Percentiles rank a stretch among this genome's conserved stretches.
Evolutionary conservation across 2,888 invertebrate genomes (phyloP).

Genomic region (Heteropelma amictum): DNA sequence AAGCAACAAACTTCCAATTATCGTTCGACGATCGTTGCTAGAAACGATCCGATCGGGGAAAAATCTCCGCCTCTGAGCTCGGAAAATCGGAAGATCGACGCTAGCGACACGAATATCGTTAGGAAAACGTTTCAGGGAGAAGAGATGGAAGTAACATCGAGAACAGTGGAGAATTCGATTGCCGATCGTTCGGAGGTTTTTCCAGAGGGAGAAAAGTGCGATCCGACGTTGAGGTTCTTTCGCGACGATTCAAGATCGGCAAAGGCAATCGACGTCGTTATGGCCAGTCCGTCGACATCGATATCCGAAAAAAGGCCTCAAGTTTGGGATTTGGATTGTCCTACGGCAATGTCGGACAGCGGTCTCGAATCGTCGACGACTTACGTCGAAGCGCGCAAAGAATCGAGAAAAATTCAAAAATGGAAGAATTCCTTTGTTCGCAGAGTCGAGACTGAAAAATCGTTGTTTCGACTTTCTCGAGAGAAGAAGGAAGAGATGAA

Average conservation of each 20-base stretch:
- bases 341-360: slow-evolving; percentile 56
- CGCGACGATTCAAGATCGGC: neutral
- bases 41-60: neutral
- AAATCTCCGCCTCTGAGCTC: neutral
- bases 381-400: slow-evolving; percentile 52
- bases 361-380: slow-evolving; percentile 60
- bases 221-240: slow-evolving; percentile 29
- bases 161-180: neutral
- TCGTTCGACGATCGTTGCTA: neutral
- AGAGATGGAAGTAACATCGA: slow-evolving; percentile 50
- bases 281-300: slow-evolving; percentile 37
- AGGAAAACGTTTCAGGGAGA: slow-evolving; percentile 36
- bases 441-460: neutral
- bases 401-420: slow-evolving; percentile 42
- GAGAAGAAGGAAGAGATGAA: neutral
- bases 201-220: neutral
- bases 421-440: slow-evolving; percentile 46
- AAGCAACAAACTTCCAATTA: neutral
- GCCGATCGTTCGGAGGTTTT: neutral
- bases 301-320: slow-evolving; percentile 34
- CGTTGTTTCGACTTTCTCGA: neutral
- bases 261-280: neutral
- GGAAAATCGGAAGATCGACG: neutral
- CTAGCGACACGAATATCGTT: neutral
- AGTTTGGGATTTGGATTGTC: slow-evolving; percentile 53